Evolutionary conservation across 2,797 vertebrate species (phyloP).

Genomic region (Holocentrus rufus): DNA sequence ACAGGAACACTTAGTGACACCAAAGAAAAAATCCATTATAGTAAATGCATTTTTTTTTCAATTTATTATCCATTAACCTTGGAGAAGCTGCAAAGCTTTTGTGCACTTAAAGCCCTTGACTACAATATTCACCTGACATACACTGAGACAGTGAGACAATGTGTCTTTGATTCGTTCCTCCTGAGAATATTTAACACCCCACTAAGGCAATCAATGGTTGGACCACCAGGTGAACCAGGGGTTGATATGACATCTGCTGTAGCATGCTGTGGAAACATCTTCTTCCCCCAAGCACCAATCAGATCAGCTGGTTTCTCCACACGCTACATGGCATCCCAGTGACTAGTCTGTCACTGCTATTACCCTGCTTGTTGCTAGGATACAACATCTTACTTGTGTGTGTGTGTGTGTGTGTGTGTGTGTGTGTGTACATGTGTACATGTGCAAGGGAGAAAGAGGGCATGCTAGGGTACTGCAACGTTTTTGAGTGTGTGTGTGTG

Average conservation of each 20-base stretch:
- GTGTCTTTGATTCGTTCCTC: neutral
- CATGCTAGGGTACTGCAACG: no score
- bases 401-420: slow-evolving; percentile 35
- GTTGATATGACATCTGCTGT: slow-evolving; percentile 59
- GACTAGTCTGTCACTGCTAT: slow-evolving; percentile 68
- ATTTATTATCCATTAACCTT: no score
- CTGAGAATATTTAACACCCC: slow-evolving; percentile 7
- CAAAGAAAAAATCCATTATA: no score
- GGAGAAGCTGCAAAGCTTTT: no score
- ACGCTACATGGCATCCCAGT: slow-evolving; percentile 69
- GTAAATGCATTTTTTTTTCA: no score
- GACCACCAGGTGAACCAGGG: slow-evolving; percentile 41
- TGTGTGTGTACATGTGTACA: slow-evolving; percentile 37
- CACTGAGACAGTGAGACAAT: no score
- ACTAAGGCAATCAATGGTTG: slow-evolving; percentile 53
- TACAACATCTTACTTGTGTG: slow-evolving; percentile 67
- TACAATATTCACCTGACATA: no score
- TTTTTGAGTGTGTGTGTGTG: no score
- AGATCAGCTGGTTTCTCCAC: slow-evolving; percentile 74
- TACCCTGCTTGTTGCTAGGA: slow-evolving; percentile 76
- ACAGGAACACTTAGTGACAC: no score
- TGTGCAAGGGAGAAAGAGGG: slow-evolving; percentile 8
- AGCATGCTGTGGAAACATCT: slow-evolving; percentile 64
- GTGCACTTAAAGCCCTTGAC: no score
- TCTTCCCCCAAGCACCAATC: slow-evolving; percentile 59